Evolutionary conservation across 2,888 invertebrate species (phyloP), one percentile per base, ranked within the genome.

Genomic region (Pseudolycoriella hygida): DNA sequence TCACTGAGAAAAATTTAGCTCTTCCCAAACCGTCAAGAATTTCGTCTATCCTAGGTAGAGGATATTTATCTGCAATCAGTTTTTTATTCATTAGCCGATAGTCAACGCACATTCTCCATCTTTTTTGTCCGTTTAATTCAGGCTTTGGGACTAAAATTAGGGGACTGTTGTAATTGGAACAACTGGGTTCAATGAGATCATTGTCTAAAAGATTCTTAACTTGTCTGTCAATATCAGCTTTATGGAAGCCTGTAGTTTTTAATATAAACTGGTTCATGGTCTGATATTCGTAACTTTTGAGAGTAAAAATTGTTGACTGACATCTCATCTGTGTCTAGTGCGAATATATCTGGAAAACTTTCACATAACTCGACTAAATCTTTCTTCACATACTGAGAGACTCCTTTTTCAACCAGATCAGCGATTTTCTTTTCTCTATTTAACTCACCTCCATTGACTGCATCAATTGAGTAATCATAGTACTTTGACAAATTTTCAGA

Each of bases 101-200:
- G 30, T 41, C 41, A 3, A 41, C 25, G 15, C 41, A 41, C 41
- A 41, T 38, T 11, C 50, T 40, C 47, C 50, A 47, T 3, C 43
- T 39, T 38, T 49, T 46, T 6, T 45, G 19, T 5, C 40, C 6
- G 18, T 47, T 44, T 8, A 45, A 15, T 6, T 41, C 8, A 17
- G 50, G 51, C 38, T 53, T 53, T 0, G 53, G 53, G 12, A 54
- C 54, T 10, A 55, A 31, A 30, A 53, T 41, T 25, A 54, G 40
- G 11, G 53, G 52, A n/a, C 50, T 51, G 41, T 53, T 52, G 38
- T 50, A 55, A 43, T 47, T 44, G 2, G 51, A 48, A 17, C 25
- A 31, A 3, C 48, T 48, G 30, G 50, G 50, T 44, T 54, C 51
- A 18, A 51, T 51, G 11, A 48, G 47, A 20, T 48, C 39, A 19